These are phyloP conservation scores for Lota lota DNA, from an alignment of 2,113 vertebrate genomes.

Conservation along the genomic window DNA sequence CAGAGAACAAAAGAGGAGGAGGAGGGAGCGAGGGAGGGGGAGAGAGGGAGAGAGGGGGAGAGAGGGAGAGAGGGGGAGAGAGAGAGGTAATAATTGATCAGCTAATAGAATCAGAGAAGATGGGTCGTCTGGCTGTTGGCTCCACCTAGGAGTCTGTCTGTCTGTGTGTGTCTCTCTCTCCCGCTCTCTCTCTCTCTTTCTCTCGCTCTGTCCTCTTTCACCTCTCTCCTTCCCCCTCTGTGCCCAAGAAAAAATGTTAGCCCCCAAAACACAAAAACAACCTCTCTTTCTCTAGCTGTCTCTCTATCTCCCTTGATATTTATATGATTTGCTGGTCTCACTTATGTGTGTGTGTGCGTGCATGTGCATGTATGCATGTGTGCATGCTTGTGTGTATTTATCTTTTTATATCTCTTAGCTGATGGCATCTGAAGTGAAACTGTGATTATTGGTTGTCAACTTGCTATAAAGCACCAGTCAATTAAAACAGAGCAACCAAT, in stretches of 20 bases:
- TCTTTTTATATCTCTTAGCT: no score
- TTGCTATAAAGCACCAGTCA: no score
- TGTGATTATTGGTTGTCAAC: no score
- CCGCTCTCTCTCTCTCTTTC: constrained; percentile 9
- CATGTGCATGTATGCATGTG: not conserved
- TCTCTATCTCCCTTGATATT: constrained; percentile 5
- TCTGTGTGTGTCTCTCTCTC: not conserved
- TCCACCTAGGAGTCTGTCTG: constrained; percentile 16
- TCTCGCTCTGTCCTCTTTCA: not conserved
- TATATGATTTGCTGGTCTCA: no score
- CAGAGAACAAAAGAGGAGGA: not conserved
- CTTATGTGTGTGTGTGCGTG: constrained; percentile 2
- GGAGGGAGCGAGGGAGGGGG: not conserved
- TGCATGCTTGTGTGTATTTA: not conserved
- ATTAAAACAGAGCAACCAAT: not conserved
- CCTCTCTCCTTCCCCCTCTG: constrained; percentile 1
- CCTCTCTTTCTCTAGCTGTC: constrained; percentile 3
- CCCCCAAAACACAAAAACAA: not conserved
- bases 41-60: not conserved
- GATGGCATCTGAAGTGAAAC: no score
- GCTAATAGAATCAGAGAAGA: constrained; percentile 28
- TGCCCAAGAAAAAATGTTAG: no score
- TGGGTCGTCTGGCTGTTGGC: constrained; percentile 9
- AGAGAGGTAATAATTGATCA: constrained; percentile 27
- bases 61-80: not conserved